These are phyloP conservation scores for Ammodytes marinus DNA, from an alignment of 2,113 vertebrate species.

Conservation along the genomic window DNA sequence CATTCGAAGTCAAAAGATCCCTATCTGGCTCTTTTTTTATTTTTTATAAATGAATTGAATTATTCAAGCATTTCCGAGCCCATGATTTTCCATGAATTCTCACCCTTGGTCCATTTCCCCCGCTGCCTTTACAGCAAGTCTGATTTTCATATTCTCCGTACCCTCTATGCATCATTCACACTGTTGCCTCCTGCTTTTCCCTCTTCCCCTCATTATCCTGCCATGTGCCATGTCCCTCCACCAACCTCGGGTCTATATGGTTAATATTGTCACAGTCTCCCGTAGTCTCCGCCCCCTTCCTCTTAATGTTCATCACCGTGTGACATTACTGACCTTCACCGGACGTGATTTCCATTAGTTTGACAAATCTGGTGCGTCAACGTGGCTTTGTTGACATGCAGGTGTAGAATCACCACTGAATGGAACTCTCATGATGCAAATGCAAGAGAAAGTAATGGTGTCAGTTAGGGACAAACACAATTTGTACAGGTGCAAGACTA, in stretches of 20 bases:
- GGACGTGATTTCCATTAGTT: constrained; percentile 79
- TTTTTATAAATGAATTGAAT: no score
- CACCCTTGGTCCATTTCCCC: not conserved
- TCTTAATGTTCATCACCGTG: constrained; percentile 74
- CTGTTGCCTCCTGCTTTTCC: constrained; percentile 33
- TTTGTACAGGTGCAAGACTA: not conserved
- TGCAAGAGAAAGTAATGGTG: constrained; percentile 56
- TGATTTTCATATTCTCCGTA: constrained; percentile 53
- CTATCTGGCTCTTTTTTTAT: no score
- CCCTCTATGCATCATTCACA: constrained; percentile 55
- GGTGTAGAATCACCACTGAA: constrained; percentile 61
- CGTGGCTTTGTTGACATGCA: constrained; percentile 70
- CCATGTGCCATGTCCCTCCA: constrained; percentile 34
- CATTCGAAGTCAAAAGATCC: not conserved
- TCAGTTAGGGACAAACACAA: constrained; percentile 5
- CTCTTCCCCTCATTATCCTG: constrained; percentile 52
- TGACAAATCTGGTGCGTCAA: constrained; percentile 78
- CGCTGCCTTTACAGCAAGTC: constrained; percentile 20
- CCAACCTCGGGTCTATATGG: constrained; percentile 21
- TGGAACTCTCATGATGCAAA: constrained; percentile 69
- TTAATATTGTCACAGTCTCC: constrained; percentile 62
- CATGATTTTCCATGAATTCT: constrained; percentile 24
- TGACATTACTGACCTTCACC: constrained; percentile 80
- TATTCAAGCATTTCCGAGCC: not conserved
- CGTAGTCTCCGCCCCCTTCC: constrained; percentile 20